Evolutionary conservation across 2,888 invertebrate species (phyloP), one percentile per base, ranked within the genome.

Genomic region (Catonia carolina): DNA sequence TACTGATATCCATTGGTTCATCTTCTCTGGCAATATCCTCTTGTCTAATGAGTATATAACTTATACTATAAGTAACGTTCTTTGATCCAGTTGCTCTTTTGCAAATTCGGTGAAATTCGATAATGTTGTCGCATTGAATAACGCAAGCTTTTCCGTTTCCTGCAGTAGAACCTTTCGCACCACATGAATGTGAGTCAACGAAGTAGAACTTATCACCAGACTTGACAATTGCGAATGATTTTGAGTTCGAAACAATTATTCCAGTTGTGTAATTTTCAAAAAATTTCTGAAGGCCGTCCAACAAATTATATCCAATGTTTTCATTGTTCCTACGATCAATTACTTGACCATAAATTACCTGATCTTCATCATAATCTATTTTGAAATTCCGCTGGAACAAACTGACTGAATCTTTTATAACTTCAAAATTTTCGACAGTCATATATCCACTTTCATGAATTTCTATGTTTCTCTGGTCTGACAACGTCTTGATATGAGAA

Each of bases 171-270:
- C 64, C 64, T 56, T 64, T 65, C 36, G 56, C 42, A 10, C 66
- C 66, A 62, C 64, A 65, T 18, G 63, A 58, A 60, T 66, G 62
- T 12, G 63, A 65, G 49, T 67, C 57, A 39, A 51, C 59, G 51
- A 64, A 63, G 47, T 64, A 62, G 52, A 60, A 64, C 53, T 62
- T 63, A 18, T 51, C 53, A 37, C 57, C 51, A 45, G 45, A 55
- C 23, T 54, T 4, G 53, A 62, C 59, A 15, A 62, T 41, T n/a
- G 47, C 57, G 6, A 41, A 27, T 8, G 48, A 33, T 31, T 60
- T 54, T 22, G 15, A 7, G 0, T n/a, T 10, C 14, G 53, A 31
- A 8, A 58, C 53, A 6, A 57, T 6, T 2, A 56, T 33, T 5
- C 60, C 18, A 14, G 47, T 10, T 2, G n/a, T 18, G 15, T 48